Percentiles rank a stretch among this genome's conserved stretches.
These are phyloP conservation scores for Microcebus ravelobensis DNA, from an alignment of 2,113 vertebrate genomes.

Conservation along the genomic window DNA sequence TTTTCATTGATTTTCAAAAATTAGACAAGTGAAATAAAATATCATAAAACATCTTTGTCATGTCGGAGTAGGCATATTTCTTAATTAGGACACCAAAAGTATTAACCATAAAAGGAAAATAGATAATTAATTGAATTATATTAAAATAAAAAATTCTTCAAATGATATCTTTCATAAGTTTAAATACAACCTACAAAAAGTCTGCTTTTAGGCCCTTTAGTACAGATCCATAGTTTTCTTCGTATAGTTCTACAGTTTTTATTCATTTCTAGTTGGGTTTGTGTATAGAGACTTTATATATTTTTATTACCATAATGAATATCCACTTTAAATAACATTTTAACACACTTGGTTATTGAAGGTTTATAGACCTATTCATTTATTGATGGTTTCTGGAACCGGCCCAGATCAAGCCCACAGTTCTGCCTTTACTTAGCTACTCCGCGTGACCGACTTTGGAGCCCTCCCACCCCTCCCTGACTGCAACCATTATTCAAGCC, in stretches of 20 bases:
- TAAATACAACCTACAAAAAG: not conserved
- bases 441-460: not conserved
- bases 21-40: not conserved
- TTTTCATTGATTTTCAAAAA: slow-evolving; percentile 15
- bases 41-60: not conserved
- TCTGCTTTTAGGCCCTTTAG: not conserved
- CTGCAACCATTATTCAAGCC: not conserved
- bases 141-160: not conserved
- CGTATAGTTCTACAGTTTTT: not conserved
- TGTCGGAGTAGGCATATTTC: not conserved
- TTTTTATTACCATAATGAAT: not conserved
- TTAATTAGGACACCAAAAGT: not conserved
- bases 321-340: not conserved
- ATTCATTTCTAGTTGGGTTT: not conserved
- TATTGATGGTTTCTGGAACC: not conserved
- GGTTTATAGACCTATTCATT: not conserved
- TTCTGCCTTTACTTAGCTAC: not conserved
- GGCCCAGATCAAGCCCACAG: not conserved
- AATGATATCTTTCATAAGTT: not conserved
- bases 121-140: not conserved
- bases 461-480: not conserved
- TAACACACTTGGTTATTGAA: not conserved
- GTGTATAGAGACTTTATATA: not conserved
- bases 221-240: not conserved
- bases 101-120: not conserved